Evolutionary conservation across 1,140 invertebrate species (phyloP).

Genomic region (Drosophila takahashii): DNA sequence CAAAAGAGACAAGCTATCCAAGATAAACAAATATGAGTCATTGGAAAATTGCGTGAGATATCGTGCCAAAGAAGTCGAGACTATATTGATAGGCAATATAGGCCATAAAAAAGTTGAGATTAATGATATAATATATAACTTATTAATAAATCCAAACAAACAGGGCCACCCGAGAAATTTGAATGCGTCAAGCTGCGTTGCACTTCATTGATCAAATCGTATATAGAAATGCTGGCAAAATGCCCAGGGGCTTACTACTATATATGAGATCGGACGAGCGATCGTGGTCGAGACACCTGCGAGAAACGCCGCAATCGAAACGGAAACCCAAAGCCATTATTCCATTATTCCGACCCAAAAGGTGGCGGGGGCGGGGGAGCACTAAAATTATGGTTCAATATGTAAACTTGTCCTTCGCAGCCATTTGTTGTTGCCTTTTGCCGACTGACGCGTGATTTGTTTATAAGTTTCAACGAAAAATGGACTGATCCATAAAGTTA

Average conservation of each 20-base stretch:
- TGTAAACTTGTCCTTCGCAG: conserved; percentile 45
- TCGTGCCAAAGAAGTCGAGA: background rate
- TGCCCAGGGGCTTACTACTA: conserved; percentile 19
- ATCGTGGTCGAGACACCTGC: conserved; percentile 36
- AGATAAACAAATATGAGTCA: conserved; percentile 7
- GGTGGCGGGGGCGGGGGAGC: background rate
- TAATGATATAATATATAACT: background rate
- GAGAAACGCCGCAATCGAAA: conserved; percentile 32
- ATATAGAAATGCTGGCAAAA: conserved; percentile 22
- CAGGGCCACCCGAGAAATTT: conserved; percentile 30
- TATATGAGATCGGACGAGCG: conserved; percentile 23
- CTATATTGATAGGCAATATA: background rate
- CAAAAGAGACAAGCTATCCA: background rate
- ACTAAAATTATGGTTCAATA: conserved; percentile 42
- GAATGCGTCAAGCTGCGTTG: conserved; percentile 47
- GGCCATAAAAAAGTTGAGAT: background rate
- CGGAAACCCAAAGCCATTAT: conserved; percentile 46
- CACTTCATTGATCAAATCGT: conserved; percentile 44
- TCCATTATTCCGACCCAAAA: conserved; percentile 9
- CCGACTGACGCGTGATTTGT: conserved; percentile 39
- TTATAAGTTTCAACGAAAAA: conserved; percentile 25
- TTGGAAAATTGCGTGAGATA: background rate
- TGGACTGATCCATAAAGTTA: background rate
- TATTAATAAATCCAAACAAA: conserved; percentile 7
- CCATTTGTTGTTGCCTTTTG: background rate